phyloP scores from a whole-genome alignment of 2,888 invertebrate genomes.

The Troides aeacus region DNA sequence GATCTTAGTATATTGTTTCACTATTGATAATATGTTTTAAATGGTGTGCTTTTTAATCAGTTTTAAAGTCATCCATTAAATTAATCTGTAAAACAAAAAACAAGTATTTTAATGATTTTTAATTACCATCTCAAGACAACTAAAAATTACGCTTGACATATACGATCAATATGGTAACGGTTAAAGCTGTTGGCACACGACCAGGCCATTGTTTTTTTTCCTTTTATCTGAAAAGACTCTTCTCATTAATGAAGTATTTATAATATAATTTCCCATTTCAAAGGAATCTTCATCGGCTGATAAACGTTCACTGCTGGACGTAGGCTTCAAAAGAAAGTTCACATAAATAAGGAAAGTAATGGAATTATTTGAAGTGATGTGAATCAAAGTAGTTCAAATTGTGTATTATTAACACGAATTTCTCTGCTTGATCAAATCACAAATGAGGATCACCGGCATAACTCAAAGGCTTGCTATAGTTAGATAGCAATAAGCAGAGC shows the following conservation, averaged over 20 bases:
- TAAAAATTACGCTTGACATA: constrained; percentile 4
- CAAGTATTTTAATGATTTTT: not conserved
- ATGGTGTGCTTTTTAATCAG: no score
- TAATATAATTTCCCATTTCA: no score
- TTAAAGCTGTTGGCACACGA: constrained; percentile 7
- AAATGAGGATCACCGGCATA: no score
- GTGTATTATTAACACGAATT: not conserved
- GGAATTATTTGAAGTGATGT: not conserved
- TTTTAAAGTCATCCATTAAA: no score
- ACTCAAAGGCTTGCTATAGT: no score
- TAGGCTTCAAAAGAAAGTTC: not conserved
- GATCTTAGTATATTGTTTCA: no score
- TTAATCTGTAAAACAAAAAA: no score
- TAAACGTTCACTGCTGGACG: not conserved
- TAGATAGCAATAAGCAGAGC: no score
- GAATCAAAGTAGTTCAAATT: not conserved
- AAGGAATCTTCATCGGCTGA: not conserved
- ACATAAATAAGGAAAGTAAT: not conserved
- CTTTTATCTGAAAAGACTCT: constrained; percentile 6
- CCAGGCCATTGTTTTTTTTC: constrained; percentile 14
- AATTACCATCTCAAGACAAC: constrained; percentile 10
- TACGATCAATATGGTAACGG: constrained; percentile 11
- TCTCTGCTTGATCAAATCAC: no score
- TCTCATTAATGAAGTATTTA: not conserved
- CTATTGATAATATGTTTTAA: no score